These are phyloP conservation scores for Apotomis betuletana DNA, from an alignment of 2,888 invertebrate species.

Conservation along the genomic window DNA sequence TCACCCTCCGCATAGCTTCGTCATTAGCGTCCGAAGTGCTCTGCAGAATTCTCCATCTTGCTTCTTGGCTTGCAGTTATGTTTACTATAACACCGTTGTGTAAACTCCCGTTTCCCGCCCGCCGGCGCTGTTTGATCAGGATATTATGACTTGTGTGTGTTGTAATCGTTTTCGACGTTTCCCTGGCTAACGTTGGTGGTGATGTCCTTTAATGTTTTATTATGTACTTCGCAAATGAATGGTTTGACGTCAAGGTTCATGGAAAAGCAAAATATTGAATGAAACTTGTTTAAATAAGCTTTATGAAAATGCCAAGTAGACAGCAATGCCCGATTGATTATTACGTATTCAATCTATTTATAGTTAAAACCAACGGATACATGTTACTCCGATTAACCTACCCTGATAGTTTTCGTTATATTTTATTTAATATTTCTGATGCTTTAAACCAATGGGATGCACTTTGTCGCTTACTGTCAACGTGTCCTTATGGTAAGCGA, in stretches of 20 bases:
- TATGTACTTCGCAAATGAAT: not conserved
- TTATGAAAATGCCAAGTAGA: not conserved
- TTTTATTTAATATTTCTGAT: not conserved
- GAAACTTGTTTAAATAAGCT: not conserved
- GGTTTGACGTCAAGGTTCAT: not conserved
- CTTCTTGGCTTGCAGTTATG: conserved; percentile 17
- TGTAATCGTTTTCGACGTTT: conserved; percentile 25
- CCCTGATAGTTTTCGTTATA: not conserved
- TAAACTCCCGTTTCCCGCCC: conserved; percentile 27
- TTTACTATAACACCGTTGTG: conserved; percentile 36
- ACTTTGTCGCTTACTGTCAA: too few relatives aligned
- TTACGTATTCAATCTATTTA: not conserved
- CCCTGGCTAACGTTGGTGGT: conserved; percentile 1
- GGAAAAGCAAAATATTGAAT: too few relatives aligned
- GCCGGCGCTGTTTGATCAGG: conserved; percentile 34
- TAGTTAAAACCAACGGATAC: not conserved
- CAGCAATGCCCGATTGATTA: not conserved
- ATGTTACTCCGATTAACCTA: not conserved
- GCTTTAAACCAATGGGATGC: too few relatives aligned
- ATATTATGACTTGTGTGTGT: conserved; percentile 38
- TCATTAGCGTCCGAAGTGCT: not conserved
- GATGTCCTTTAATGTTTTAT: conserved; percentile 5
- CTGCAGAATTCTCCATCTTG: conserved; percentile 1
- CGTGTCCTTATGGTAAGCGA: too few relatives aligned
- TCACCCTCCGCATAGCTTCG: not conserved